Conservation (phyloP, 2,888 invertebrate genomes). For the Tachina fera region DNA sequence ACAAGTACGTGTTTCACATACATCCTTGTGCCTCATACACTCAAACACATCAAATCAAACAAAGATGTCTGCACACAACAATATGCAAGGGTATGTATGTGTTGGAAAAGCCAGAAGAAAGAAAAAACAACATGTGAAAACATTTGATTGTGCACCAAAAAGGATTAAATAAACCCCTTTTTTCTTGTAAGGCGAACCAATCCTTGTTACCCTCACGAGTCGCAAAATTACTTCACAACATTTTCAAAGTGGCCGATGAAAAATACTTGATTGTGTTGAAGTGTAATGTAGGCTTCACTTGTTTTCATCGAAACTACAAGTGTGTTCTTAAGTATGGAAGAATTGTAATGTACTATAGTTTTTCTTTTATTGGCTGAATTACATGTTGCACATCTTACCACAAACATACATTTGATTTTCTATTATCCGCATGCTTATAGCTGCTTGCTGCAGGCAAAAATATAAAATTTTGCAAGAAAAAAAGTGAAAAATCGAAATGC, state of each 20-base stretch:
- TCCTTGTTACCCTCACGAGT: neutral
- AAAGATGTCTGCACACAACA: neutral
- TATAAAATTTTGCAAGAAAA: neutral
- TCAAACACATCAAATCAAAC: constrained; percentile 2
- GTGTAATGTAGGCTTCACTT: constrained; percentile 82
- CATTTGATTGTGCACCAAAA: constrained; percentile 28
- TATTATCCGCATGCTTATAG: neutral
- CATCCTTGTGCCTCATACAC: neutral
- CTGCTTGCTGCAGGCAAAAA: neutral
- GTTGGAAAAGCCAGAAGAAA: neutral
- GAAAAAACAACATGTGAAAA: constrained; percentile 31
- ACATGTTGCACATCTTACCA: constrained; percentile 19
- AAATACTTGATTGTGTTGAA: constrained; percentile 81
- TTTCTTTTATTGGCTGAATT: constrained; percentile 26
- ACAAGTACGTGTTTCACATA: no score
- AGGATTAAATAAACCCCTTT: constrained; percentile 26
- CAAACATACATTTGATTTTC: constrained; percentile 14
- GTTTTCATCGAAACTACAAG: constrained; percentile 71
- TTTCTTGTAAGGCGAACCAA: neutral
- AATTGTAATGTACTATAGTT: neutral
- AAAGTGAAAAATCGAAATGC: neutral
- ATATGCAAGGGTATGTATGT: neutral
- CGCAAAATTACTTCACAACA: constrained; percentile 41
- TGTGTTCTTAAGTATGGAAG: constrained; percentile 36
- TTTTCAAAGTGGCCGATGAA: constrained; percentile 78